Base-by-base conservation (phyloP, 1,140 invertebrate species). In the Eriocheir sinensis region DNA sequence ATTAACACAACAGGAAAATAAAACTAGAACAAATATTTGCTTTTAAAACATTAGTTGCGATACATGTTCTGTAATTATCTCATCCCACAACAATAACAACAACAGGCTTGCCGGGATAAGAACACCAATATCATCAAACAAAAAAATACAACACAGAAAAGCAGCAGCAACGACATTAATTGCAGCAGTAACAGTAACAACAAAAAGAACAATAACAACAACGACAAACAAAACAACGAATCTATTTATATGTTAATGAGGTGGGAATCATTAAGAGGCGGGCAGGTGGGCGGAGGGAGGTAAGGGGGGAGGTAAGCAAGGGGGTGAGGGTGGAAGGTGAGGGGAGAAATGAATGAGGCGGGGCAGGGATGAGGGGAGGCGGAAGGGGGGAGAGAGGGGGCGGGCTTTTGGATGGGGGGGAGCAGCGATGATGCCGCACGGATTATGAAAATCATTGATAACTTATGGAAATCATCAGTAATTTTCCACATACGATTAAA, bases 211-310 rank as follows among this genome's bases (percentile, higher is more conserved):
- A 72, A 72, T n/a, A 72, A 72, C n/a, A 72, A n/a, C 60, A 72
- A 72, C 60, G n/a, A 27, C 27, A 72, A 72, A 72, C 60, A 72
- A 72, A 72, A 72, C 60, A 72, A 72, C 27, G 60, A 72, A 72
- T 72, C 60, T 72, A 72, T 72, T 72, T 72, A 72, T 72, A 72
- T 72, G 60, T 72, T 72, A 72, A 72, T 72, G 60, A 72, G 60
- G 60, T 72, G 60, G 60, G 60, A 72, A 72, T 72, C 60, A 72
- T 72, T 72, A 72, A 72, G 60, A 72, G 60, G 60, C 1, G 60
- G 27, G 17, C 60, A 72, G 60, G 60, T 72, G 27, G 48, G 48
- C 12, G 48, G 48, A 21, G 8, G 48, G 48, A 21, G 2, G 8
- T 1, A 21, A 21, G 8, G 48, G 4, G 4, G 48, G 21, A 53